phyloP scores from a whole-genome alignment of 2,888 invertebrate species.

The Palloptera scutellata region DNA sequence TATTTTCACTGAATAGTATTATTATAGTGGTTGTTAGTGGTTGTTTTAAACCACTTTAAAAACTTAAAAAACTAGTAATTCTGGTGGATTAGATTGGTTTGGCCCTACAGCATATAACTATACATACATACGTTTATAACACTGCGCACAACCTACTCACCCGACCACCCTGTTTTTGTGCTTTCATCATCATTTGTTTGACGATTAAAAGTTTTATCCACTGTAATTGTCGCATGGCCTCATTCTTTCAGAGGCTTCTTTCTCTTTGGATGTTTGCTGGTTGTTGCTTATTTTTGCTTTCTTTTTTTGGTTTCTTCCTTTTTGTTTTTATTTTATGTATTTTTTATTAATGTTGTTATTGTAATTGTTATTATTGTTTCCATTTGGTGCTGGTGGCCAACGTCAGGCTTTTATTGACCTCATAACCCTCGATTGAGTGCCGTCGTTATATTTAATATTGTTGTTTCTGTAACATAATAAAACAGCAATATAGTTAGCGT shows the following conservation, averaged over 20 bases:
- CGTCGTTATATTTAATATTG: background rate
- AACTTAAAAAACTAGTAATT: too few species aligned
- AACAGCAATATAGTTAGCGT: too few species aligned
- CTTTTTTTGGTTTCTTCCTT: constrained; percentile 30
- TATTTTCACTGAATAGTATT: too few species aligned
- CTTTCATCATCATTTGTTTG: constrained; percentile 45
- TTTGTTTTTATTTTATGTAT: constrained; percentile 29
- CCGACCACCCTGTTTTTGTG: constrained; percentile 20
- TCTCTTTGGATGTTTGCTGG: constrained; percentile 26
- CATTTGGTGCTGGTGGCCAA: constrained; percentile 37
- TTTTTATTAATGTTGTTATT: constrained; percentile 32
- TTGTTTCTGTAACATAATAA: background rate
- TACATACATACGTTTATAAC: too few species aligned
- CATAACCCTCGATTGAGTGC: constrained; percentile 48
- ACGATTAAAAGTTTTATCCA: constrained; percentile 54
- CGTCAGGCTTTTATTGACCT: constrained; percentile 47
- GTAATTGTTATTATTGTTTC: too few species aligned
- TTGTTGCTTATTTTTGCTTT: constrained; percentile 30
- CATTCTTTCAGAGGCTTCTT: constrained; percentile 21
- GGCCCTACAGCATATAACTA: too few species aligned
- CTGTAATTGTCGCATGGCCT: constrained; percentile 27
- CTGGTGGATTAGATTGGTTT: too few species aligned
- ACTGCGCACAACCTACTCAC: too few species aligned
- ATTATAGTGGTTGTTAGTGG: too few species aligned
- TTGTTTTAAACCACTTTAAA: too few species aligned